Evolutionary conservation across 1,140 invertebrate species (phyloP).

Genomic region (Hermetia illucens): DNA sequence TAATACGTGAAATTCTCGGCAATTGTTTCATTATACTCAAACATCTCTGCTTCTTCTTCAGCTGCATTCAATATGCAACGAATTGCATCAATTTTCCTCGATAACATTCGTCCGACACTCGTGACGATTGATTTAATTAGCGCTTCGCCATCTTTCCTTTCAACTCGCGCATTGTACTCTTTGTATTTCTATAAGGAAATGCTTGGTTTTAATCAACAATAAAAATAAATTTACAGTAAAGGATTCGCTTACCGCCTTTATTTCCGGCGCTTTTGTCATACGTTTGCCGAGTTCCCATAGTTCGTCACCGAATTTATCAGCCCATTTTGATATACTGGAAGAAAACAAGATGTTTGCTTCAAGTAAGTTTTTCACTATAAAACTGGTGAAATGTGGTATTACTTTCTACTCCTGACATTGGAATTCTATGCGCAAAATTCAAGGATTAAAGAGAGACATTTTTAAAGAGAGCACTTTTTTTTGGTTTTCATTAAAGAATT

Average conservation of each 20-base stretch:
- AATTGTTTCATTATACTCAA: conserved; percentile 33
- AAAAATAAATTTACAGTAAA: not conserved
- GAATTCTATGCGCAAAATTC: too few relatives aligned
- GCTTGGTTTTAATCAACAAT: not conserved
- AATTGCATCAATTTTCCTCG: conserved; percentile 70
- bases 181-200: conserved; percentile 49
- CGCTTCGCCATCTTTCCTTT: conserved; percentile 55
- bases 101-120: conserved; percentile 61
- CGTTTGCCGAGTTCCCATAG: conserved; percentile 41
- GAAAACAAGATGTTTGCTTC: conserved; percentile 2
- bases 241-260: conserved; percentile 35
- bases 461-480: too few relatives aligned
- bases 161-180: conserved; percentile 54
- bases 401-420: too few relatives aligned
- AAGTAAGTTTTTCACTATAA: too few relatives aligned
- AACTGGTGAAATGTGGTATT: too few relatives aligned
- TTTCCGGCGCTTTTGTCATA: conserved; percentile 42
- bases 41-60: conserved; percentile 45
- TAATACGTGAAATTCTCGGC: conserved; percentile 41
- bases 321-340: conserved; percentile 42
- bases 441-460: too few relatives aligned
- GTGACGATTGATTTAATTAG: conserved; percentile 57
- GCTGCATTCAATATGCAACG: conserved; percentile 56
- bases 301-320: conserved; percentile 41
- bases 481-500: too few relatives aligned